These are phyloP conservation scores for Diaphora mendica DNA, from an alignment of 2,888 invertebrate species.

Conservation along the genomic window DNA sequence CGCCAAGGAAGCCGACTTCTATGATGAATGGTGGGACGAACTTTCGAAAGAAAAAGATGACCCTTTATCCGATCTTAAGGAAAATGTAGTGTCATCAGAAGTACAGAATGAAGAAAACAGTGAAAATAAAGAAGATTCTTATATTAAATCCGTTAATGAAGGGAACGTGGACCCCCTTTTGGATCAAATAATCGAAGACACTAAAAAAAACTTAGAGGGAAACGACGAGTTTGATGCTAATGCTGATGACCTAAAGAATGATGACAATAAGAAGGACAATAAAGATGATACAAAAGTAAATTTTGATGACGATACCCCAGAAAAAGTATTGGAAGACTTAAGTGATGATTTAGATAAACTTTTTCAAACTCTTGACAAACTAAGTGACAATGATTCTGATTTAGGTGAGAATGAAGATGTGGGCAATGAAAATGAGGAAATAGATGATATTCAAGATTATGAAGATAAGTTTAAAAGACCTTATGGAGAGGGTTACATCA, in stretches of 20 bases:
- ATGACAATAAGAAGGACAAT: not conserved
- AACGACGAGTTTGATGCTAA: constrained; percentile 36
- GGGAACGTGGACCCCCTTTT: not conserved
- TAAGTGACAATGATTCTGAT: constrained; percentile 48
- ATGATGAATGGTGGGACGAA: constrained; percentile 14
- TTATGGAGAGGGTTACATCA: constrained; percentile 45
- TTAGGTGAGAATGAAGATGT: constrained; percentile 29
- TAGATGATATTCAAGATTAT: constrained; percentile 50
- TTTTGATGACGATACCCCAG: constrained; percentile 54
- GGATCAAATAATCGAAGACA: constrained; percentile 35
- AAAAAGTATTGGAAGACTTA: constrained; percentile 64
- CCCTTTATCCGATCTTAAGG: constrained; percentile 3
- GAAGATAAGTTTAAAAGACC: constrained; percentile 54
- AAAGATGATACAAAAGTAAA: not conserved
- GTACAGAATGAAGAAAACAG: not conserved
- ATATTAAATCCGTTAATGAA: not conserved
- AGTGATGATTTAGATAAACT: constrained; percentile 67
- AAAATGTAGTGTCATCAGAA: constrained; percentile 6
- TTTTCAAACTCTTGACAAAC: constrained; percentile 63
- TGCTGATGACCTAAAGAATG: not conserved
- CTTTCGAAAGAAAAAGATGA: constrained; percentile 2
- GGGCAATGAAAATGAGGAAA: constrained; percentile 32
- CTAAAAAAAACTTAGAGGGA: constrained; percentile 53
- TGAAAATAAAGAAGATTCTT: not conserved
- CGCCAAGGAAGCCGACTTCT: constrained; percentile 25